Conservation (phyloP, 2,113 vertebrate species). For the Sinocyclocheilus anshuiensis region DNA sequence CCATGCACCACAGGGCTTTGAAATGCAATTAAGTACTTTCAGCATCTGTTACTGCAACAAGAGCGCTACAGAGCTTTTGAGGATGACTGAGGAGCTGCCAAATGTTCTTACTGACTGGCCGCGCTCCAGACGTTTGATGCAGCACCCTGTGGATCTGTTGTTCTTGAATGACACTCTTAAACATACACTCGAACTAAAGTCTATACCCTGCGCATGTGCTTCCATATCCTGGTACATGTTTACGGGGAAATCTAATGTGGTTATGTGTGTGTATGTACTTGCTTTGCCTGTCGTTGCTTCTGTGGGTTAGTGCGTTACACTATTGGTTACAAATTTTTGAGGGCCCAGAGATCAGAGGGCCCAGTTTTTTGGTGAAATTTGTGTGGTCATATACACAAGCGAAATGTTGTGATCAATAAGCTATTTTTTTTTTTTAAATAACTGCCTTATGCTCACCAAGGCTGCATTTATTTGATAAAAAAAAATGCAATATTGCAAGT, state of each 20-base stretch:
- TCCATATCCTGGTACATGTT: background rate
- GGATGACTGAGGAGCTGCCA: slow-evolving; percentile 37
- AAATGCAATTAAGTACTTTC: slow-evolving; percentile 60
- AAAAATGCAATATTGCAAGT: background rate
- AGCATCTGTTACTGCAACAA: slow-evolving; percentile 60
- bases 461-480: background rate
- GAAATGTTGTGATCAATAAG: no score
- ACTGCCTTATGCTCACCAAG: background rate
- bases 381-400: background rate
- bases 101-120: slow-evolving; percentile 24
- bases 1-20: slow-evolving; percentile 52
- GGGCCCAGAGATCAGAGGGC: background rate
- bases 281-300: background rate
- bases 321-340: background rate
- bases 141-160: slow-evolving; percentile 36
- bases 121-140: slow-evolving; percentile 28
- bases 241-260: background rate
- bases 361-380: background rate
- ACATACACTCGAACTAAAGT: slow-evolving; percentile 7
- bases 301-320: background rate
- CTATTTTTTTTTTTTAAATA: no score
- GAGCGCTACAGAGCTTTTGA: slow-evolving; percentile 34
- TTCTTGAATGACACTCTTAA: slow-evolving; percentile 43
- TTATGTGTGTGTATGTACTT: background rate
- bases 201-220: background rate